Evolutionary conservation across 2,888 invertebrate genomes (phyloP), one percentile per base, ranked within the genome.

Genomic region (Cheilosia pagana): DNA sequence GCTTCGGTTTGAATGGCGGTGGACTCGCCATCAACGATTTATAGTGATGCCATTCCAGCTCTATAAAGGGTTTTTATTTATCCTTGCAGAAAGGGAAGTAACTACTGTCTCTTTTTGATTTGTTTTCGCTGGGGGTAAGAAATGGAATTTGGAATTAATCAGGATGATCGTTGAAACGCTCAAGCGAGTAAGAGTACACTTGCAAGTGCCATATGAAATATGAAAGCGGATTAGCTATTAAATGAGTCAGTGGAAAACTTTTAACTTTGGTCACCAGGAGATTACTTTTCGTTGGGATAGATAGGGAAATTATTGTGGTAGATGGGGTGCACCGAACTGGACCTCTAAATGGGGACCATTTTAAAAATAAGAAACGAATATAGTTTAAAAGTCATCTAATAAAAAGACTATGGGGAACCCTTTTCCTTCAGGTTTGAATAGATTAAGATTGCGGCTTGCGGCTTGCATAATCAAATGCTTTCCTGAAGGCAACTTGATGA

Each of bases 131-230:
- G 35, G 21, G 6, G 23, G 28, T 63, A 35, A n/a, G 10, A 23
- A n/a, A 25, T 60, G 53, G 43, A 19, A 4, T 35, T 48, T 48
- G 57, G 50, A 70, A 70, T 77, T 71, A 63, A 77, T 75, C 74
- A 50, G 57, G 65, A 75, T 75, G 10, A 50, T 65, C 65, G 48
- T 41, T 75, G 48, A 35, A 39, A 21, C 57, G 25, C 53, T 28
- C 7, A 12, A 16, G 21, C 14, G 16, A 12, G 10, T 8, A 43
- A 43, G 16, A 48, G 57, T 57, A 35, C 57, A 16, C 31, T 68
- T 45, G n/a, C n/a, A 14, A 23, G 31, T 48, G 48, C 10, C 19
- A 19, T 21, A 23, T 35, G 8, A 63, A 50, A 21, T 14, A 68
- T 55, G 43, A 25, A 7, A 16, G 21, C 4, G n/a, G 48, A 50